phyloP scores from a whole-genome alignment of 2,797 vertebrate species.

The Hoplostethus mediterraneus region DNA sequence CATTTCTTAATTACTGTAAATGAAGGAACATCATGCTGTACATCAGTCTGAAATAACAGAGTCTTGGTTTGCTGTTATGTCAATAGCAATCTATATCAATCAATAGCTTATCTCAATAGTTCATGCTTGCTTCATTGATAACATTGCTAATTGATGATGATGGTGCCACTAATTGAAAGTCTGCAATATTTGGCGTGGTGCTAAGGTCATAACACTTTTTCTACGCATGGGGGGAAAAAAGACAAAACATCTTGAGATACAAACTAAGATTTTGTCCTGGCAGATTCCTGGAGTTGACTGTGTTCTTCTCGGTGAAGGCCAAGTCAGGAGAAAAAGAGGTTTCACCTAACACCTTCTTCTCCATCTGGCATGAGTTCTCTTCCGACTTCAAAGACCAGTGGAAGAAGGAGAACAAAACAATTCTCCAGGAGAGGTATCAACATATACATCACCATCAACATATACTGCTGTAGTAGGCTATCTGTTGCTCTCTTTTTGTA shows the following conservation, averaged over 20 bases:
- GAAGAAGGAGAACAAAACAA: constrained; percentile 96
- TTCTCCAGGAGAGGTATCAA: constrained; percentile 92
- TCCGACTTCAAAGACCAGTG: constrained; percentile 97
- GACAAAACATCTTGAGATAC: background rate
- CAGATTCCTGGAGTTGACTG: constrained; percentile 92
- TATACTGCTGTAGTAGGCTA: background rate
- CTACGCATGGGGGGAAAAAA: background rate
- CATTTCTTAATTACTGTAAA: too few relatives aligned
- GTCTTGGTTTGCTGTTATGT: too few relatives aligned
- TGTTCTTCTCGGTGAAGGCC: constrained; percentile 94
- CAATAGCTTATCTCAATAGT: too few relatives aligned
- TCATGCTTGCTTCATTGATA: too few relatives aligned
- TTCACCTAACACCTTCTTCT: constrained; percentile 93
- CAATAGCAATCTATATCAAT: too few relatives aligned
- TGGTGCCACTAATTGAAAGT: too few relatives aligned
- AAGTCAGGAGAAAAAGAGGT: constrained; percentile 97
- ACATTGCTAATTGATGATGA: too few relatives aligned
- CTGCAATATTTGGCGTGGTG: too few relatives aligned
- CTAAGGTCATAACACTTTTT: background rate
- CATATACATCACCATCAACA: constrained; percentile 24
- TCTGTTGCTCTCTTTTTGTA: background rate
- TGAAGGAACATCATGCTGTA: too few relatives aligned
- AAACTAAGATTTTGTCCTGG: background rate
- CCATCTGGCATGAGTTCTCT: constrained; percentile 97
- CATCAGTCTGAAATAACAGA: too few relatives aligned